Conservation (phyloP, 2,113 vertebrate species). For the Kryptolebias marmoratus region DNA sequence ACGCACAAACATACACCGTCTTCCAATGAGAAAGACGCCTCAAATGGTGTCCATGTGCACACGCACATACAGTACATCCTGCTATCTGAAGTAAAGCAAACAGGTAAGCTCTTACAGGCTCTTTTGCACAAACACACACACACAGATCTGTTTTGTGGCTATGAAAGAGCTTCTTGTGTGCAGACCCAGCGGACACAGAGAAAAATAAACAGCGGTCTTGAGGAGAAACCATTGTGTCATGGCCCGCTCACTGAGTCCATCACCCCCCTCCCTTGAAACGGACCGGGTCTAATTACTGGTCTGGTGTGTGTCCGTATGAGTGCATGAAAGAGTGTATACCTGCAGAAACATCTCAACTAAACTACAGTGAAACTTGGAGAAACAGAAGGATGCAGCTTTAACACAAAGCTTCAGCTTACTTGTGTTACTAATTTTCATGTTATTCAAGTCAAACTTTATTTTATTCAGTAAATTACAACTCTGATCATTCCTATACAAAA, state of each 20-base stretch:
- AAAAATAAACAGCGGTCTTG: slow-evolving; percentile 70
- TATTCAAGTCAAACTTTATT: too few relatives aligned
- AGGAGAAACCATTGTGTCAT: slow-evolving; percentile 73
- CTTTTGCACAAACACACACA: slow-evolving; percentile 18
- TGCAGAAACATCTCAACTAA: slow-evolving; percentile 27
- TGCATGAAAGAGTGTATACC: background rate
- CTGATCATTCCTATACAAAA: too few relatives aligned
- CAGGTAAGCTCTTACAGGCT: slow-evolving; percentile 21
- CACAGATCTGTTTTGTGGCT: slow-evolving; percentile 22
- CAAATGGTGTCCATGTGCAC: slow-evolving; percentile 28
- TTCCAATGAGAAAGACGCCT: background rate
- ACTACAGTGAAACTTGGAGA: background rate
- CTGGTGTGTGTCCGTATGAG: slow-evolving; percentile 18
- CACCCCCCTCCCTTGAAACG: slow-evolving; percentile 20
- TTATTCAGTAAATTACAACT: too few relatives aligned
- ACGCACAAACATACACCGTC: slow-evolving; percentile 27
- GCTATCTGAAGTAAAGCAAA: slow-evolving; percentile 50
- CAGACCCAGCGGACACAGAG: slow-evolving; percentile 47
- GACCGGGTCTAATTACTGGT: slow-evolving; percentile 40
- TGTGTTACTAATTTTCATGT: background rate
- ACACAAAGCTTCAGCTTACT: background rate
- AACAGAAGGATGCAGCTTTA: background rate
- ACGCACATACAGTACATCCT: slow-evolving; percentile 17
- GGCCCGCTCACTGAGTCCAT: slow-evolving; percentile 39
- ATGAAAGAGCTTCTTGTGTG: slow-evolving; percentile 73